phyloP scores from a whole-genome alignment of 2,888 invertebrate genomes.

The Suillia variegata region DNA sequence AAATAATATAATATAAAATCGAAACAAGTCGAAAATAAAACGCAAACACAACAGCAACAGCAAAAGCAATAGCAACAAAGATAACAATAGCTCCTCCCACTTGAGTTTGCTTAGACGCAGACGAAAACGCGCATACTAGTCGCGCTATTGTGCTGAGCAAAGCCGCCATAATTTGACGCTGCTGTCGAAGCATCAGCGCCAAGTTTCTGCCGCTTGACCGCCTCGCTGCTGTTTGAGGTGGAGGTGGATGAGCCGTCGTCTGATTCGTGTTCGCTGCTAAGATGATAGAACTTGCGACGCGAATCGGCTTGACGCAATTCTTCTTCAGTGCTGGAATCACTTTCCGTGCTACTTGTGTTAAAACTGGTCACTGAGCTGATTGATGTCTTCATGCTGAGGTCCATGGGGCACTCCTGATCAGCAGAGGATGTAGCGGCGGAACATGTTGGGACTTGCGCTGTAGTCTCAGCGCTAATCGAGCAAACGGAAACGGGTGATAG shows the following conservation, averaged over 20 bases:
- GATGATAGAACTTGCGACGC: conserved; percentile 50
- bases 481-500: conserved; percentile 55
- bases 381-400: conserved; percentile 74
- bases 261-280: conserved; percentile 35
- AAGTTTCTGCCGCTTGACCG: conserved; percentile 49
- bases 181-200: conserved; percentile 27
- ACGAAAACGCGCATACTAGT: conserved; percentile 53
- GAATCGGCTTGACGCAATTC: conserved; percentile 35
- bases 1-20: background rate
- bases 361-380: conserved; percentile 55
- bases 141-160: conserved; percentile 32
- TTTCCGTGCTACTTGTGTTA: conserved; percentile 39
- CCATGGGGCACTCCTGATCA: conserved; percentile 79
- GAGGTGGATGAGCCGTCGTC: conserved; percentile 31
- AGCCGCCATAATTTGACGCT: conserved; percentile 28
- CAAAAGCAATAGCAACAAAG: background rate
- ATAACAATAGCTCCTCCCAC: conserved; percentile 2
- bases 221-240: conserved; percentile 25
- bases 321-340: conserved; percentile 45
- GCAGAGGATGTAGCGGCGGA: conserved; percentile 4
- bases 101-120: conserved; percentile 51
- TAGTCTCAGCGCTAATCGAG: conserved; percentile 45
- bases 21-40: background rate
- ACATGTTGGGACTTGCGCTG: conserved; percentile 24
- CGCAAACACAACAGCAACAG: too few species aligned